These are phyloP conservation scores for Hipparchia semele DNA, from an alignment of 2,888 invertebrate species.

Conservation along the genomic window DNA sequence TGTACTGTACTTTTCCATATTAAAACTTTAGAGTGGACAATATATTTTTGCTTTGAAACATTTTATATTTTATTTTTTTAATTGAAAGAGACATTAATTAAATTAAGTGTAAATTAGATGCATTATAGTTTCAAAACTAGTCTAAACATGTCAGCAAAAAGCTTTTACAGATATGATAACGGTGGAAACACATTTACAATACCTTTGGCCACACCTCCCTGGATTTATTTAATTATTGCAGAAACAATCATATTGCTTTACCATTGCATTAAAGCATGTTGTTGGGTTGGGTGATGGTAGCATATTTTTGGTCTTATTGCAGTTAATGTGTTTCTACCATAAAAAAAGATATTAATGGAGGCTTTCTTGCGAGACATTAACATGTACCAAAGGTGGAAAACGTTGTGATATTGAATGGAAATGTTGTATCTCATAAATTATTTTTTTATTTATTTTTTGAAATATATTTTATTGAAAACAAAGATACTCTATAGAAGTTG, in stretches of 20 bases:
- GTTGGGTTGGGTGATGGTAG: too few relatives aligned
- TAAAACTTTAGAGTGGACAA: slow-evolving; percentile 11
- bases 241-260: too few relatives aligned
- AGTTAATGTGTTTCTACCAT: neutral
- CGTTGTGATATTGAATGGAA: slow-evolving; percentile 35
- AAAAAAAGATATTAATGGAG: neutral
- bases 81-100: slow-evolving; percentile 5
- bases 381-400: slow-evolving; percentile 32
- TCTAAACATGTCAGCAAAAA: slow-evolving; percentile 2
- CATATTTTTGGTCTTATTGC: neutral
- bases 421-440: slow-evolving; percentile 28
- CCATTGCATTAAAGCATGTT: too few relatives aligned
- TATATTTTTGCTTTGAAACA: slow-evolving; percentile 5
- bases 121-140: slow-evolving; percentile 11
- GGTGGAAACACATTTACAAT: neutral
- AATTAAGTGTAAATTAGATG: slow-evolving; percentile 3
- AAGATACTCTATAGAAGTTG: slow-evolving; percentile 33
- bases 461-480: slow-evolving; percentile 30
- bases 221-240: too few relatives aligned
- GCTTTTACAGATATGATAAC: neutral
- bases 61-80: slow-evolving; percentile 5
- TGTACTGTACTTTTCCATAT: neutral
- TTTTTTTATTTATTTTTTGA: slow-evolving; percentile 36
- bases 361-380: slow-evolving; percentile 10
- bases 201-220: neutral